Conservation (phyloP, 2,113 vertebrate genomes). For the Tachysurus vachellii region DNA sequence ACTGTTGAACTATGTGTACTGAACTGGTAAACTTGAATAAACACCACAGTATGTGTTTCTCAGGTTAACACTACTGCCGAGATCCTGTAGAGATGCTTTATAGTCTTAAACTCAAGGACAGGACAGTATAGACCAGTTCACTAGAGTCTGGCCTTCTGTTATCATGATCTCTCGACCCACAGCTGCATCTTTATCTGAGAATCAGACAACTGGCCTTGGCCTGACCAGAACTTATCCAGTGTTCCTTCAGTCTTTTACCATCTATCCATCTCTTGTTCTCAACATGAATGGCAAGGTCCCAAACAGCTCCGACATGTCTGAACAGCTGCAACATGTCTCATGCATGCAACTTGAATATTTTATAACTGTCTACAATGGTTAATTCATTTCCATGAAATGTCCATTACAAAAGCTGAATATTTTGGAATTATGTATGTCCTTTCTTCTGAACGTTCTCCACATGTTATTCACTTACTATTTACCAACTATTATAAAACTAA, state of each 20-base stretch:
- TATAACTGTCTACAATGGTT: background rate
- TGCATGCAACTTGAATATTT: background rate
- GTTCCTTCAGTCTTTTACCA: conserved; percentile 35
- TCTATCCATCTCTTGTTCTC: conserved; percentile 15
- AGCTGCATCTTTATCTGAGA: conserved; percentile 67
- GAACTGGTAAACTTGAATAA: background rate
- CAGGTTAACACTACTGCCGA: background rate
- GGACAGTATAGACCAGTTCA: conserved; percentile 64
- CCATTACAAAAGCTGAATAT: background rate
- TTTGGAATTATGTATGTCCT: background rate
- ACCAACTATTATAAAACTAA: background rate
- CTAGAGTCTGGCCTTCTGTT: conserved; percentile 62
- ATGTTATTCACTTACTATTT: background rate
- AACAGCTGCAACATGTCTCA: background rate
- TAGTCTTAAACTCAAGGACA: conserved; percentile 70
- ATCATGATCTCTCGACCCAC: conserved; percentile 70
- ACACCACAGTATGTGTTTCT: background rate
- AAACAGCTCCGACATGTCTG: background rate
- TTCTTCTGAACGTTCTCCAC: background rate
- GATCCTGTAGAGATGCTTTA: conserved; percentile 7
- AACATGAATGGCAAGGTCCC: background rate
- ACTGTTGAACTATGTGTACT: background rate
- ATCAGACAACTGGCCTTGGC: conserved; percentile 59
- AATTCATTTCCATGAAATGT: background rate
- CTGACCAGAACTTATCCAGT: conserved; percentile 24